These are phyloP conservation scores for Pavo muticus DNA, from an alignment of 2,113 vertebrate species.

Conservation along the genomic window DNA sequence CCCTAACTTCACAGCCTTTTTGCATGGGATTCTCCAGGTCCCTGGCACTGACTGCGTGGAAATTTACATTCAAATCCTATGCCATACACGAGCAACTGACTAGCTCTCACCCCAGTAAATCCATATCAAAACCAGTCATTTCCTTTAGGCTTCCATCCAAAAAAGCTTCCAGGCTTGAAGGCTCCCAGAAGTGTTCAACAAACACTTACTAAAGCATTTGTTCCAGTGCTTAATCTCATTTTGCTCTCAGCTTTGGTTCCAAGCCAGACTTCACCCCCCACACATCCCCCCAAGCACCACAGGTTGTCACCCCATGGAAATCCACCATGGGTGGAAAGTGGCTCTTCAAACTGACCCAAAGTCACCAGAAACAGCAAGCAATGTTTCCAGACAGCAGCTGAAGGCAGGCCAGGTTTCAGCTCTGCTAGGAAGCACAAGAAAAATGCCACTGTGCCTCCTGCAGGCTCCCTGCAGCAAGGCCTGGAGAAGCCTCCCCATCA, in stretches of 20 bases:
- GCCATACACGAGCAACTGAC: background rate
- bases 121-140: background rate
- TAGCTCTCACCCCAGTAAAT: background rate
- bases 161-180: background rate
- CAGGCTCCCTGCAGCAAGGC: background rate
- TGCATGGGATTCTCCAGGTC: background rate
- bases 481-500: background rate
- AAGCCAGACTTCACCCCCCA: background rate
- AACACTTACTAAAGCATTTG: rapidly evolving
- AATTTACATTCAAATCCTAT: background rate
- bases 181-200: rapidly evolving
- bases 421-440: background rate
- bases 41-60: rapidly evolving
- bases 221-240: background rate
- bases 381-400: background rate
- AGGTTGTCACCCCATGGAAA: rapidly evolving
- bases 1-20: background rate
- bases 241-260: rapidly evolving
- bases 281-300: background rate
- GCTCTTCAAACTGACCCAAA: no score
- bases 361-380: background rate
- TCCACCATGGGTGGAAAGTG: background rate
- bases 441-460: background rate
- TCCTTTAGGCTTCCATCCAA: background rate
- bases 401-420: background rate